Evolutionary conservation across 2,797 vertebrate species (phyloP).

Genomic region (Alosa sapidissima): DNA sequence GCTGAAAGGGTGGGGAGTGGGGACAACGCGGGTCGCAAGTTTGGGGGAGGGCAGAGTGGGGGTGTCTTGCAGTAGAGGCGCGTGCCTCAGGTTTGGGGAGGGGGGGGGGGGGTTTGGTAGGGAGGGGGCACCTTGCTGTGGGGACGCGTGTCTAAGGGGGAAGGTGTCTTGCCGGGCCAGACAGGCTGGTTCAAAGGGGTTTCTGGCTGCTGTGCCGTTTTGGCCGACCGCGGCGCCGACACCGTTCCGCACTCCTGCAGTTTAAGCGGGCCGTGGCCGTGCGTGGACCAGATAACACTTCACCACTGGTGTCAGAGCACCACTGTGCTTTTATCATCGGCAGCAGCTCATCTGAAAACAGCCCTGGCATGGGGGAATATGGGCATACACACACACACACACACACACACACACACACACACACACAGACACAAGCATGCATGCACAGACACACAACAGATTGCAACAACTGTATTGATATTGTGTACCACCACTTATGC

Average conservation of each 20-base stretch:
- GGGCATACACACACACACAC: constrained; percentile 21
- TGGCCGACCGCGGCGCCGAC: neutral
- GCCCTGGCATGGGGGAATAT: neutral
- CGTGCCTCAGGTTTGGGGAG: neutral
- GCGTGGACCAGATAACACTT: neutral
- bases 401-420: constrained; percentile 23
- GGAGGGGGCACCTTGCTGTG: no score
- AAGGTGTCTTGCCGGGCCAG: neutral
- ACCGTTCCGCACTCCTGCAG: neutral
- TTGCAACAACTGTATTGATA: no score
- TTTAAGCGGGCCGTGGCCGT: neutral
- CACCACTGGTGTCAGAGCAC: neutral
- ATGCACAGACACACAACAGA: neutral
- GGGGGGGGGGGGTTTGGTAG: no score
- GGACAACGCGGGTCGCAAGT: no score
- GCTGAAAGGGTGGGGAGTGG: neutral
- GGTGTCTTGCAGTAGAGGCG: neutral
- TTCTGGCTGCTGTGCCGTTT: neutral
- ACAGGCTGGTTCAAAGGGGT: neutral
- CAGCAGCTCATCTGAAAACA: neutral
- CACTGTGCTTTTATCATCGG: neutral
- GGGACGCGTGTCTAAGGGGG: no score
- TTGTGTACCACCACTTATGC: neutral
- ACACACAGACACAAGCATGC: neutral
- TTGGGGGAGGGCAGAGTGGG: neutral